Conservation (phyloP, 2,113 vertebrate species). For the Chaenogobius annularis region DNA sequence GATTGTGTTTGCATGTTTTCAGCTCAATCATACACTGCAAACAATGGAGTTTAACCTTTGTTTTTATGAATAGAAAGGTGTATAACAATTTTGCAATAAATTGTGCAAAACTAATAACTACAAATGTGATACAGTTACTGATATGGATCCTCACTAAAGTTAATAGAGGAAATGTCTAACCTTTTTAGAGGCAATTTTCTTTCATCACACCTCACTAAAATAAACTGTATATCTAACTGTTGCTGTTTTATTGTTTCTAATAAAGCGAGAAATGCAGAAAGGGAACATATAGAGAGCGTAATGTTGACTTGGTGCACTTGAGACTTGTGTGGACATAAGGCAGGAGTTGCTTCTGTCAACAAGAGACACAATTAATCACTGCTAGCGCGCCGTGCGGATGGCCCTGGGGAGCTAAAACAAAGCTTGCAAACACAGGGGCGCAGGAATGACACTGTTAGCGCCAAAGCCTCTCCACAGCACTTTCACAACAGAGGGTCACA, state of each 20-base stretch:
- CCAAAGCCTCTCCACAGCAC: slow-evolving; percentile 20
- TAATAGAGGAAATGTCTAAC: not conserved
- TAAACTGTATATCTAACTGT: not conserved
- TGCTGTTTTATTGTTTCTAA: not conserved
- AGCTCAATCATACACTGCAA: no score
- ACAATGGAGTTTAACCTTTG: no score
- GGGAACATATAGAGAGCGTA: slow-evolving; percentile 10
- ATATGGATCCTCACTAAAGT: no score
- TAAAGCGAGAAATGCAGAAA: slow-evolving; percentile 11
- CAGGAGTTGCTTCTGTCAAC: slow-evolving; percentile 45
- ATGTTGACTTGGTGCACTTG: slow-evolving; percentile 3
- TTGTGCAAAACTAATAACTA: no score
- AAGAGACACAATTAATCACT: slow-evolving; percentile 56
- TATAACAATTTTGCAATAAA: no score
- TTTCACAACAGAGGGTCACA: slow-evolving; percentile 36
- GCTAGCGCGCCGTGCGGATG: slow-evolving; percentile 29
- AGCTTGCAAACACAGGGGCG: slow-evolving; percentile 35
- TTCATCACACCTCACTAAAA: not conserved
- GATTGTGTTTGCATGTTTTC: not conserved
- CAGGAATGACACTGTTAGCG: slow-evolving; percentile 31
- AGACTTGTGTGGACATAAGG: slow-evolving; percentile 14
- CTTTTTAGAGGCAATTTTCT: not conserved
- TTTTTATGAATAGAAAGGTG: no score
- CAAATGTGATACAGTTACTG: no score
- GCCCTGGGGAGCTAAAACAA: slow-evolving; percentile 37